A percentile compares a stretch with the other conserved stretches of the same genome.
phyloP scores from a whole-genome alignment of 2,797 vertebrate genomes.

The Hoplostethus mediterraneus region DNA sequence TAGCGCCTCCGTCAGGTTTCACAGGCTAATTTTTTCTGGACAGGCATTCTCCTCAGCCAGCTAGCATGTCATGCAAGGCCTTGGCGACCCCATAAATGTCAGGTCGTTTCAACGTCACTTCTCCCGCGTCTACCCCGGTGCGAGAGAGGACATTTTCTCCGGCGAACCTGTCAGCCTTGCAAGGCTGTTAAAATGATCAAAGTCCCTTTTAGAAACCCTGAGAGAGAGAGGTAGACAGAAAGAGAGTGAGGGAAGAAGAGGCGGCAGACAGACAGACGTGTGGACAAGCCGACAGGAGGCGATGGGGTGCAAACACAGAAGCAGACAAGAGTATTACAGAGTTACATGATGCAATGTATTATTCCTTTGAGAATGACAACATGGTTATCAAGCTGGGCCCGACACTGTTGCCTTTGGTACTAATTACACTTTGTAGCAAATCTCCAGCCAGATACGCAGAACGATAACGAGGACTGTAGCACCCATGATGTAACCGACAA shows the following conservation, averaged over 20 bases:
- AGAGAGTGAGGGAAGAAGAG: background rate
- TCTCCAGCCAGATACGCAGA: constrained; percentile 37
- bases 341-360: constrained; percentile 31
- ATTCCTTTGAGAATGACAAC: constrained; percentile 36
- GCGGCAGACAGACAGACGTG: constrained; percentile 19
- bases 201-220: constrained; percentile 68
- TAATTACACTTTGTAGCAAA: constrained; percentile 60
- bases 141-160: constrained; percentile 65
- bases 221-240: constrained; percentile 30
- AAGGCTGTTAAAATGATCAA: constrained; percentile 80
- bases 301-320: constrained; percentile 38
- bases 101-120: constrained; percentile 74
- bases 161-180: constrained; percentile 73
- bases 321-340: constrained; percentile 18
- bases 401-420: constrained; percentile 30
- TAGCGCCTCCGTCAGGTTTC: constrained; percentile 44
- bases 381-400: constrained; percentile 20
- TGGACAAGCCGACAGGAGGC: constrained; percentile 24
- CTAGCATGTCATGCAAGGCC: constrained; percentile 55
- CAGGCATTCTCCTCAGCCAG: constrained; percentile 39
- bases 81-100: constrained; percentile 76
- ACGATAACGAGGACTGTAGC: constrained; percentile 51
- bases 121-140: constrained; percentile 62
- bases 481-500: constrained; percentile 58
- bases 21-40: constrained; percentile 12